A percentile compares a stretch with the other conserved stretches of the same genome.
phyloP scores from a whole-genome alignment of 1,140 invertebrate genomes.

The Drosophila bocki region DNA sequence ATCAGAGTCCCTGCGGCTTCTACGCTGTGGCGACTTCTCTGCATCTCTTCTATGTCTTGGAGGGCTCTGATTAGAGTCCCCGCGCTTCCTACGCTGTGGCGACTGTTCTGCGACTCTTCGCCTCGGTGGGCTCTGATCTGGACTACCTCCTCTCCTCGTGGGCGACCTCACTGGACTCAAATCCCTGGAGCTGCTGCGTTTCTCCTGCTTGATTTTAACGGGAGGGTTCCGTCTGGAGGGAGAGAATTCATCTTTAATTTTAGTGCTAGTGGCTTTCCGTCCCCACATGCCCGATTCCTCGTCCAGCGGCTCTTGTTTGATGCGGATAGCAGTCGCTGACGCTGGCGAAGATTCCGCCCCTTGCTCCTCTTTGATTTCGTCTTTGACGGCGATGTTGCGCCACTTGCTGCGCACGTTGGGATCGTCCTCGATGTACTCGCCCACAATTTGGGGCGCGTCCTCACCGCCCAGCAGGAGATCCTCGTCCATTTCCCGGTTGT shows the following conservation, averaged over 20 bases:
- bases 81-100: not conserved
- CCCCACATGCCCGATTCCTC: slow-evolving; percentile 62
- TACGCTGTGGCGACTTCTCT: not conserved
- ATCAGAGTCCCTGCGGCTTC: not conserved
- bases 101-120: not conserved
- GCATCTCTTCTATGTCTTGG: slow-evolving; percentile 4
- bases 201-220: slow-evolving; percentile 57
- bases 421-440: slow-evolving; percentile 93
- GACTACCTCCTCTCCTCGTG: not conserved
- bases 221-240: slow-evolving; percentile 3
- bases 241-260: slow-evolving; percentile 48
- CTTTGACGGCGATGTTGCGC: slow-evolving; percentile 86
- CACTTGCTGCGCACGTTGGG: slow-evolving; percentile 89
- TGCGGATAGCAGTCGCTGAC: slow-evolving; percentile 9
- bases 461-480: slow-evolving; percentile 90
- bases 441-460: slow-evolving; percentile 95
- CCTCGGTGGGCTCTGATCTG: slow-evolving; percentile 60
- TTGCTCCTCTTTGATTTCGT: slow-evolving; percentile 61
- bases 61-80: slow-evolving; percentile 14
- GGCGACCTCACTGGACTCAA: slow-evolving; percentile 26
- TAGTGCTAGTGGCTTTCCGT: slow-evolving; percentile 15
- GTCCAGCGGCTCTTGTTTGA: slow-evolving; percentile 47
- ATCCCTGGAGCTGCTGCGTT: slow-evolving; percentile 57
- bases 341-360: slow-evolving; percentile 5
- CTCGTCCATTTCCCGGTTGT: slow-evolving; percentile 89